A percentile compares a stretch with the other conserved stretches of the same genome.
These are phyloP conservation scores for Epinotia ramella DNA, from an alignment of 2,888 invertebrate species.

Conservation along the genomic window DNA sequence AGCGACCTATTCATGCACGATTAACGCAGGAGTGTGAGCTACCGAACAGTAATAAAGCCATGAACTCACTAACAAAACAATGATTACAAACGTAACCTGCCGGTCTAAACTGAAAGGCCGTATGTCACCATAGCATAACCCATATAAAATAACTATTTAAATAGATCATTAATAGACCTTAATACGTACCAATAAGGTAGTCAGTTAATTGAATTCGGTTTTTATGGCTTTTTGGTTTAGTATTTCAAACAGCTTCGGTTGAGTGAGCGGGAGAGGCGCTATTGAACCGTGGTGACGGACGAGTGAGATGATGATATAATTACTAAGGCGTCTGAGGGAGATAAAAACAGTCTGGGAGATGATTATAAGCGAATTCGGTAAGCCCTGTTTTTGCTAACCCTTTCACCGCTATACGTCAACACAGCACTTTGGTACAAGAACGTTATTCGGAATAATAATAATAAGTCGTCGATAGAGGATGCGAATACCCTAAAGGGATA, in stretches of 20 bases:
- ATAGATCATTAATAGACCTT: background rate
- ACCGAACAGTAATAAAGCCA: slow-evolving; percentile 23
- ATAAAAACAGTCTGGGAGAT: slow-evolving; percentile 2
- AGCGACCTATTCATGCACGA: background rate
- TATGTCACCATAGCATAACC: background rate
- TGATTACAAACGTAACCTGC: slow-evolving; percentile 13
- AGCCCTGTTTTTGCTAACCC: slow-evolving; percentile 1
- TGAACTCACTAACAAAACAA: slow-evolving; percentile 24
- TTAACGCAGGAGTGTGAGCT: background rate
- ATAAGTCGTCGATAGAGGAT: too few species aligned
- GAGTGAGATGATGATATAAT: slow-evolving; percentile 26
- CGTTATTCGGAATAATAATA: too few species aligned
- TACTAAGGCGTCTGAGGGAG: slow-evolving; percentile 5
- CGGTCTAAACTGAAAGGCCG: background rate
- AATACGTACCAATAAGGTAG: background rate
- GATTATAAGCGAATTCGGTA: background rate
- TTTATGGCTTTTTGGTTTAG: background rate
- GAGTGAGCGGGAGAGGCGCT: slow-evolving; percentile 34
- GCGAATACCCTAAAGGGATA: too few species aligned
- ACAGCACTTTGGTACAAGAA: background rate
- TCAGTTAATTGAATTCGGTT: background rate
- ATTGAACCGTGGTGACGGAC: slow-evolving; percentile 28
- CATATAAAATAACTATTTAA: background rate
- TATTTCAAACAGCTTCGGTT: slow-evolving; percentile 6
- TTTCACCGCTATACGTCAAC: background rate